These are phyloP conservation scores for Petrocephalus microphthalmus DNA, from an alignment of 2,113 vertebrate species.

Conservation along the genomic window DNA sequence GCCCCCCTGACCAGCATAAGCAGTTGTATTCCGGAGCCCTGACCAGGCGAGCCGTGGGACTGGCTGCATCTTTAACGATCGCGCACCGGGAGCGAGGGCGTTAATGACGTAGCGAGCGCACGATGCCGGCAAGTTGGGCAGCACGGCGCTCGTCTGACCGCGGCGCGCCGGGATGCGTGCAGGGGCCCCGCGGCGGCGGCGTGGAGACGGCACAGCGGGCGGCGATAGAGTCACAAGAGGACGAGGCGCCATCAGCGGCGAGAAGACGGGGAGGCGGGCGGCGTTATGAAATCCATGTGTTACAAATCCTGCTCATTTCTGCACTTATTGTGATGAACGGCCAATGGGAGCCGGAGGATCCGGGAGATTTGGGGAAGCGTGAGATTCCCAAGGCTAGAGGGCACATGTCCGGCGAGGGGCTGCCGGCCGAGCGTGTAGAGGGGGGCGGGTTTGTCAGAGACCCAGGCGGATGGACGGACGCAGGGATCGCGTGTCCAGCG, in stretches of 20 bases:
- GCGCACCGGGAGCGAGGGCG: background rate
- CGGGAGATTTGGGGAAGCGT: background rate
- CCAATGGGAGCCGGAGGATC: background rate
- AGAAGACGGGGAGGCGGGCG: background rate
- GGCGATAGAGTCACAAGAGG: conserved; percentile 2
- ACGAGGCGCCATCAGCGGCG: background rate
- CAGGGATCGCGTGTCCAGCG: background rate
- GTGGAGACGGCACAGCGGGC: background rate
- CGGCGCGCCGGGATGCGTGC: background rate
- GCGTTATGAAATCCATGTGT: conserved; percentile 7
- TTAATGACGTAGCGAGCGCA: background rate
- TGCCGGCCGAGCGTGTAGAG: background rate
- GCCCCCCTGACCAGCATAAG: background rate
- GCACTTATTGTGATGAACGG: background rate
- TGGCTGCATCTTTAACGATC: background rate
- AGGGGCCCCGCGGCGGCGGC: background rate
- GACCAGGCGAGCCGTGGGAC: background rate
- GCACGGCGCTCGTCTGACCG: background rate
- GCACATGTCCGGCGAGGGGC: background rate
- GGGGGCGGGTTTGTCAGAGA: background rate
- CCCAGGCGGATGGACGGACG: background rate
- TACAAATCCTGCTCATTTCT: conserved; percentile 7
- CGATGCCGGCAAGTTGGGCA: background rate
- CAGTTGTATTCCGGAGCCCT: background rate
- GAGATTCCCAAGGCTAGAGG: background rate